Evolutionary conservation across 2,888 invertebrate genomes (phyloP).

Genomic region (Lasioglossum malachurum): DNA sequence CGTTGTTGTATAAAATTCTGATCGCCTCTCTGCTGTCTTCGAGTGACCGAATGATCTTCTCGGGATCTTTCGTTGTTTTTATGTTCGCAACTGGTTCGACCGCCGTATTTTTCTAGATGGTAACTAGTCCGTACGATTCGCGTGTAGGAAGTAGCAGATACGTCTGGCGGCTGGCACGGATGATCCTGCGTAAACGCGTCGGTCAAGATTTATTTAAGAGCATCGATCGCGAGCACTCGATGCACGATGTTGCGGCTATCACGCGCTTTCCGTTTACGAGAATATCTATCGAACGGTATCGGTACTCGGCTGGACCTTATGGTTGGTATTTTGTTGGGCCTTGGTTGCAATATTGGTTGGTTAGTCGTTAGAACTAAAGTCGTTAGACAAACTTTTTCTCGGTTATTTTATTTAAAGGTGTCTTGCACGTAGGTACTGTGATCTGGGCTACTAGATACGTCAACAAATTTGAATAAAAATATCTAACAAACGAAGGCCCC

Average conservation of each 20-base stretch:
- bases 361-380: too few species aligned
- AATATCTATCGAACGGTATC: not conserved
- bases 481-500: too few species aligned
- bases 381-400: too few species aligned
- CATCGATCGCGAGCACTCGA: not conserved
- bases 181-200: not conserved
- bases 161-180: not conserved
- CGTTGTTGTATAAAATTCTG: conserved; percentile 50
- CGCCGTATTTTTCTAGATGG: conserved; percentile 53
- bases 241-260: not conserved
- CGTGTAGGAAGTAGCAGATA: not conserved
- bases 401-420: too few species aligned
- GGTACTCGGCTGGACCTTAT: too few species aligned
- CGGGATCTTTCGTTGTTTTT: conserved; percentile 11
- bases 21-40: conserved; percentile 32
- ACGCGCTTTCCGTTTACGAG: not conserved
- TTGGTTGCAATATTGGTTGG: too few species aligned
- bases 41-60: conserved; percentile 18
- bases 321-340: too few species aligned
- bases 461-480: too few species aligned
- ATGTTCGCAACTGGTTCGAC: conserved; percentile 17
- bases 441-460: too few species aligned
- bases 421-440: too few species aligned
- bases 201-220: not conserved
- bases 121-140: conserved; percentile 26